These are phyloP conservation scores for Acanthosepion lycidas DNA, from an alignment of 2,888 invertebrate genomes.

Conservation along the genomic window DNA sequence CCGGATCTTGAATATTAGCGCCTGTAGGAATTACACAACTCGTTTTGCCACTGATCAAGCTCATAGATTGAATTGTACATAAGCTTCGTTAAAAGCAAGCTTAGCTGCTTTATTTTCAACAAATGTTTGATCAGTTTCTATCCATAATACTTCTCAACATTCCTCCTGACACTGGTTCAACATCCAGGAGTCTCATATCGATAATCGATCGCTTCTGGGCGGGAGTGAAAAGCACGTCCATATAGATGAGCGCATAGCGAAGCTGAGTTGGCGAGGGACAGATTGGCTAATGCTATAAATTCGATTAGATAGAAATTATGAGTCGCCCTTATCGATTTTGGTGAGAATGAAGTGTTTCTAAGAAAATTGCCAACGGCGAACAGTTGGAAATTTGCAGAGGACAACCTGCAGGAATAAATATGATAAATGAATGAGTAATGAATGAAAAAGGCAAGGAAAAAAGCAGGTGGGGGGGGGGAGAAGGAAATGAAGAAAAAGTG, in stretches of 20 bases:
- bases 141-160: neutral
- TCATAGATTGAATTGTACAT: no score
- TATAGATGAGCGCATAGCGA: neutral
- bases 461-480: neutral
- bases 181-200: neutral
- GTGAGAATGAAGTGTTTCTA: neutral
- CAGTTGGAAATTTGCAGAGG: neutral
- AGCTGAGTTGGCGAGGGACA: neutral
- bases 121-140: no score
- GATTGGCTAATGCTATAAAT: neutral
- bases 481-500: neutral
- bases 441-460: neutral
- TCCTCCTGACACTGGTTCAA: neutral
- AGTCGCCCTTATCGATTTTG: neutral
- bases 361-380: neutral
- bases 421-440: neutral
- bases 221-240: neutral
- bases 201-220: neutral
- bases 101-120: no score
- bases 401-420: neutral
- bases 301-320: constrained; percentile 4
- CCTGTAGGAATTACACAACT: no score
- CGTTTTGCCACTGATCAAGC: no score
- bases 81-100: no score
- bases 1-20: no score